These are phyloP conservation scores for Montifringilla adamsi DNA, from an alignment of 2,113 vertebrate genomes.

Conservation along the genomic window DNA sequence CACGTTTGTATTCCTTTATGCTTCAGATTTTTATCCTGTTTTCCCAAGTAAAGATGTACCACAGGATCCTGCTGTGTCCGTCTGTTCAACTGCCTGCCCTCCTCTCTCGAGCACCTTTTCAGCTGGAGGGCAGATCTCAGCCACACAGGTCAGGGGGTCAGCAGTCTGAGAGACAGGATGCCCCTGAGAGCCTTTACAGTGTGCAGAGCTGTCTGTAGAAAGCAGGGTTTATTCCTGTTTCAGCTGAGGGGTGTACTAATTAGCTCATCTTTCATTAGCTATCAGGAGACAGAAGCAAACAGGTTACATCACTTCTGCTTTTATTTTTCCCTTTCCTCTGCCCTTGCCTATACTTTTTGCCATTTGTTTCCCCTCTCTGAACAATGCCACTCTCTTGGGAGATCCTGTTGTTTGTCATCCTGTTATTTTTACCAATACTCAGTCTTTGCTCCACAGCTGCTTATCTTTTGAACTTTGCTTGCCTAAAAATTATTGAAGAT, in stretches of 20 bases:
- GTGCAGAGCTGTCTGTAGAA: neutral
- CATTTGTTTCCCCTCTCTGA: constrained; percentile 4
- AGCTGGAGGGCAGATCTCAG: neutral
- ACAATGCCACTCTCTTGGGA: constrained; percentile 45
- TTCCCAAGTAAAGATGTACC: neutral
- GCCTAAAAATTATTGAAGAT: constrained; percentile 5
- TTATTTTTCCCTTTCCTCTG: constrained; percentile 33
- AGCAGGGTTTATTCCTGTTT: neutral
- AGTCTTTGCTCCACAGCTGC: constrained; percentile 48
- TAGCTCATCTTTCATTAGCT: constrained; percentile 26
- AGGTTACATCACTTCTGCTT: constrained; percentile 45
- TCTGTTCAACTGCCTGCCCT: neutral
- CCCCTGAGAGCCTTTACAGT: neutral
- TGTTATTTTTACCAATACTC: constrained; percentile 15
- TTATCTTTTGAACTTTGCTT: constrained; percentile 65
- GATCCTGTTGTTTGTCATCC: constrained; percentile 37
- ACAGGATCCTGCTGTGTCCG: rapidly evolving
- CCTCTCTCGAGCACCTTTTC: neutral
- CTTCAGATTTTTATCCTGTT: neutral
- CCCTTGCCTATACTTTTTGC: neutral
- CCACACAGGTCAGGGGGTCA: neutral
- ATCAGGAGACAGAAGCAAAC: constrained; percentile 16
- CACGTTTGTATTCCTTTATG: neutral
- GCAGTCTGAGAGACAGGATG: neutral
- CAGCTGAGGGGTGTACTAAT: constrained; percentile 23